These are phyloP conservation scores for Hafferia zeledoni DNA, from an alignment of 2,797 vertebrate species.

Conservation along the genomic window DNA sequence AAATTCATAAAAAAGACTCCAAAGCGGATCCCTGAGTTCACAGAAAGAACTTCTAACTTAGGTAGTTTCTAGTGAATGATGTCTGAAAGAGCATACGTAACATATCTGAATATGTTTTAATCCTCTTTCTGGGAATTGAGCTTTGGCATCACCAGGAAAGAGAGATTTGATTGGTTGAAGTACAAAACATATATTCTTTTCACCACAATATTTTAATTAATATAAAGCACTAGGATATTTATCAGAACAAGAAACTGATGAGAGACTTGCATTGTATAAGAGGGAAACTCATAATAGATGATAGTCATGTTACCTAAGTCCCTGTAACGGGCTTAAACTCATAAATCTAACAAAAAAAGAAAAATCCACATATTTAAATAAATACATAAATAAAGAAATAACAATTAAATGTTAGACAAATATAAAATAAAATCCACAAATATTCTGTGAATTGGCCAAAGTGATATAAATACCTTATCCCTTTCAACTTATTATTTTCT, in stretches of 20 bases:
- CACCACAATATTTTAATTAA: not conserved
- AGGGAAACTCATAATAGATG: not conserved
- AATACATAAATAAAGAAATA: not conserved
- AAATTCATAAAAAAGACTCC: rapidly evolving
- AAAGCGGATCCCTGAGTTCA: not conserved
- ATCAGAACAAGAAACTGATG: not conserved
- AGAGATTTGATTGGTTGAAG: not conserved
- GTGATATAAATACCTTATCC: not conserved
- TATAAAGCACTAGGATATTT: not conserved
- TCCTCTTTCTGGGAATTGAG: not conserved
- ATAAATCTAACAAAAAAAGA: not conserved
- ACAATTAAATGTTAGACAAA: not conserved
- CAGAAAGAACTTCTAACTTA: not conserved
- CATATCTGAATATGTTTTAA: not conserved
- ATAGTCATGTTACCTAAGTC: not conserved
- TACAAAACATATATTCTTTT: rapidly evolving
- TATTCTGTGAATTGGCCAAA: rapidly evolving
- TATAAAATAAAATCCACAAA: not conserved
- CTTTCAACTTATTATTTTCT: not conserved
- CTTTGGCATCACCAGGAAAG: not conserved
- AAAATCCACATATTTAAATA: too few species aligned
- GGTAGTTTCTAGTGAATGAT: not conserved
- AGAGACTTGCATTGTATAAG: not conserved
- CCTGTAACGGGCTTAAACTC: not conserved
- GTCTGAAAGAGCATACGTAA: not conserved